phyloP scores from a whole-genome alignment of 2,113 vertebrate genomes.

The Oxygymnocypris stewartii region DNA sequence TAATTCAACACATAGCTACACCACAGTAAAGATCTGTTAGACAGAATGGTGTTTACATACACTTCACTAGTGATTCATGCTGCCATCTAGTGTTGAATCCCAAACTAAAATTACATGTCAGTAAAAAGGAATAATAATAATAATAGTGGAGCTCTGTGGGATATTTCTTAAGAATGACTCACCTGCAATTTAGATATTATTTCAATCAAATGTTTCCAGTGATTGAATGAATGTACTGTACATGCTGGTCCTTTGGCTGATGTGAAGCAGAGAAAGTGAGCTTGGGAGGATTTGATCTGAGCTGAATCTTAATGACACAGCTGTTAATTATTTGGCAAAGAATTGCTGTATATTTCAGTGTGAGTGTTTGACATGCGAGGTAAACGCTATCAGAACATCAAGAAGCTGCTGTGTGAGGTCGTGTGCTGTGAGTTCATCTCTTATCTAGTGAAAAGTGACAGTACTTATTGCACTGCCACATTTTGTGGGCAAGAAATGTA shows the following conservation, averaged over 20 bases:
- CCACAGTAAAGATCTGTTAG: not conserved
- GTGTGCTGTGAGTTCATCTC: not conserved
- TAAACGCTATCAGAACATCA: slow-evolving; percentile 8
- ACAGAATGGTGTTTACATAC: not conserved
- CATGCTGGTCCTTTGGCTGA: not conserved
- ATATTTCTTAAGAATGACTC: not conserved
- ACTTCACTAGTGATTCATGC: not conserved
- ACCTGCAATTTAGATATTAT: not conserved
- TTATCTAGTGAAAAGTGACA: not conserved
- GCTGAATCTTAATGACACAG: not conserved
- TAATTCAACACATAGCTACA: not conserved
- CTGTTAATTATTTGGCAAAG: not conserved
- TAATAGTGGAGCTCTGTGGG: not conserved
- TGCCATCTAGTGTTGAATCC: slow-evolving; percentile 29
- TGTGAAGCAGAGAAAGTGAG: not conserved
- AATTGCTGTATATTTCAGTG: not conserved
- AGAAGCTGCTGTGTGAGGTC: slow-evolving; percentile 15
- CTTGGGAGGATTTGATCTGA: not conserved
- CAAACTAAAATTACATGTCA: not conserved
- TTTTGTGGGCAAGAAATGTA: not conserved
- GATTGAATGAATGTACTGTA: not conserved
- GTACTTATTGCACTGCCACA: not conserved
- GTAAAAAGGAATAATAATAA: not conserved
- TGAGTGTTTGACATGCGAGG: not conserved
- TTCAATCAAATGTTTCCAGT: not conserved